Percentiles rank a stretch among this genome's conserved stretches.
Evolutionary conservation across 2,113 vertebrate genomes (phyloP).

Genomic region (Esox niger): DNA sequence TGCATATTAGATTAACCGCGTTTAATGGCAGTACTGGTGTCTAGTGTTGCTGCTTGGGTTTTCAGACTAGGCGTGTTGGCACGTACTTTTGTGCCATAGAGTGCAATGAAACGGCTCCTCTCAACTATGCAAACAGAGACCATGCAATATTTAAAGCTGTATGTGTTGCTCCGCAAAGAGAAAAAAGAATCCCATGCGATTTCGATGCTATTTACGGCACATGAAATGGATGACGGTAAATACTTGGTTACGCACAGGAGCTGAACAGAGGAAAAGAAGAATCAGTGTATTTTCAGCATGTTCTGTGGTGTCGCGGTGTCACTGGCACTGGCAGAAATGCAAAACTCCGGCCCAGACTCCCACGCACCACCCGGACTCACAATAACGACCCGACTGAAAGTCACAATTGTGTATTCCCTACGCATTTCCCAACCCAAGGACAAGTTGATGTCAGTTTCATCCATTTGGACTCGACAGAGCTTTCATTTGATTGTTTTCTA

Average conservation of each 20-base stretch:
- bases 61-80: not conserved
- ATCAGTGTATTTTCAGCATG: not conserved
- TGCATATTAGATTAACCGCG: not conserved
- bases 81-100: conserved; percentile 1
- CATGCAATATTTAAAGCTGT: conserved; percentile 62
- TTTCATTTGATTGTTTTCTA: not conserved
- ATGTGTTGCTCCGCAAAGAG: conserved; percentile 15
- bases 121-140: conserved; percentile 53
- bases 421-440: not conserved
- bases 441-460: not conserved
- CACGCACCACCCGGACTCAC: not conserved
- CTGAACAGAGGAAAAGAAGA: not conserved
- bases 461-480: not conserved
- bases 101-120: conserved; percentile 23
- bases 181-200: not conserved
- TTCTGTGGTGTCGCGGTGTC: not conserved
- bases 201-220: not conserved
- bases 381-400: not conserved
- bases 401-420: not conserved
- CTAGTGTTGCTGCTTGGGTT: not conserved
- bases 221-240: conserved; percentile 17
- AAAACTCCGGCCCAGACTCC: conserved; percentile 18
- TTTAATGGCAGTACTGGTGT: not conserved
- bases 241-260: conserved; percentile 16
- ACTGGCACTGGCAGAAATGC: conserved; percentile 7